Conservation (phyloP, 2,113 vertebrate species). For the Ploceus nigricollis region DNA sequence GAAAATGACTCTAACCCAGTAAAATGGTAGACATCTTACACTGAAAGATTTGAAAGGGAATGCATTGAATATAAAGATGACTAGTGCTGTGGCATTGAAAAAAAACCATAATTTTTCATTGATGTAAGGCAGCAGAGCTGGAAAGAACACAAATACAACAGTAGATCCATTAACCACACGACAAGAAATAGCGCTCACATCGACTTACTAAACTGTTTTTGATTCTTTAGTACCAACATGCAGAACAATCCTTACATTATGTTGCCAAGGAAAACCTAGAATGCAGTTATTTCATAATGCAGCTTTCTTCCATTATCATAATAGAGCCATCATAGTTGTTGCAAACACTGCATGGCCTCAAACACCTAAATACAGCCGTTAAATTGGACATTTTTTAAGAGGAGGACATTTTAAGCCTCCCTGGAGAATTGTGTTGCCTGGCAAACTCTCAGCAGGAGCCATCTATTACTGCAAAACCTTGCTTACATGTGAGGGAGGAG, state of each 20-base stretch:
- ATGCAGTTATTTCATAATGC: constrained; percentile 68
- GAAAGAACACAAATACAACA: constrained; percentile 67
- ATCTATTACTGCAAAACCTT: background rate
- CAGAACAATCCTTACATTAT: constrained; percentile 67
- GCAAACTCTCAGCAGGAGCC: background rate
- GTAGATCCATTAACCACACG: constrained; percentile 69
- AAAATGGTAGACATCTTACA: constrained; percentile 47
- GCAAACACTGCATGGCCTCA: constrained; percentile 52
- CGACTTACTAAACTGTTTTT: constrained; percentile 71
- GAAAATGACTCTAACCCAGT: constrained; percentile 38
- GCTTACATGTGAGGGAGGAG: background rate
- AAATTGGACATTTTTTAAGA: constrained; percentile 54
- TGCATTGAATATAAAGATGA: constrained; percentile 58
- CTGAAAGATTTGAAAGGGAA: constrained; percentile 23
- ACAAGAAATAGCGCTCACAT: constrained; percentile 72
- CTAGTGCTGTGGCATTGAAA: constrained; percentile 47
- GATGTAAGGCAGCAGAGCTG: constrained; percentile 61
- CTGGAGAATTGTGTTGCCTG: constrained; percentile 1
- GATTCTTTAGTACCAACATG: constrained; percentile 69
- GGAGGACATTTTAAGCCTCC: constrained; percentile 36
- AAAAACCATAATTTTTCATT: constrained; percentile 71
- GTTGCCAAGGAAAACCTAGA: constrained; percentile 70
- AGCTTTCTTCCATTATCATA: constrained; percentile 72
- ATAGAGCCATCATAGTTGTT: constrained; percentile 66
- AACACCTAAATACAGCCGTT: constrained; percentile 60